phyloP scores from a whole-genome alignment of 1,140 invertebrate species.

The Matsumurasca onukii region DNA sequence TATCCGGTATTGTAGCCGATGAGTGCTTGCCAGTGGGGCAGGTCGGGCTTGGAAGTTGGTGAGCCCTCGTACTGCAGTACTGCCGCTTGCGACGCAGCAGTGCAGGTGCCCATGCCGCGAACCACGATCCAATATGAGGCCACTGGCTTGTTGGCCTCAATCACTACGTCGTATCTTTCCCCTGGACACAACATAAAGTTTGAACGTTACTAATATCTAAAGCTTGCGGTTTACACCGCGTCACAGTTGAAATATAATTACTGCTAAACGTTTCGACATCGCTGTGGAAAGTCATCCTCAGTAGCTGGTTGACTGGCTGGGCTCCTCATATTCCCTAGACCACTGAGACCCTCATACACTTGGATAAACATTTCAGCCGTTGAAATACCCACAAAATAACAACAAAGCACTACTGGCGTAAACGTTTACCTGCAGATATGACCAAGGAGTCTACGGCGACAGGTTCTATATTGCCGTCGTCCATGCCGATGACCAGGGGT shows the following conservation, averaged over 20 bases:
- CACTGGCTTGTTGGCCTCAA: conserved; percentile 47
- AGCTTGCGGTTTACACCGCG: too few species aligned
- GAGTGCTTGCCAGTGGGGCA: conserved; percentile 16
- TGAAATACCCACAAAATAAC: too few species aligned
- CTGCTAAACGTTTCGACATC: too few species aligned
- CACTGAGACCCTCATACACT: too few species aligned
- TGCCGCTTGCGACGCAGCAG: conserved; percentile 50
- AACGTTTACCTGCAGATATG: conserved; percentile 39
- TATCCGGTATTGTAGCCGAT: conserved; percentile 1
- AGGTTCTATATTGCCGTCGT: conserved; percentile 56
- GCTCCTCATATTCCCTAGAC: too few species aligned
- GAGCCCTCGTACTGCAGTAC: conserved; percentile 51
- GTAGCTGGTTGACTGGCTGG: too few species aligned
- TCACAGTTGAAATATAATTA: too few species aligned
- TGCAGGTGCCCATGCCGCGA: conserved; percentile 46
- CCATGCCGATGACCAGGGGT: conserved; percentile 52
- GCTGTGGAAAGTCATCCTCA: too few species aligned
- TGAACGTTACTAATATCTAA: too few species aligned
- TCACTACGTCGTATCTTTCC: conserved; percentile 56
- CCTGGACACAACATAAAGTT: too few species aligned
- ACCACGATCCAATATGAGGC: conserved; percentile 54
- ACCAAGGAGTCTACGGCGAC: conserved; percentile 42
- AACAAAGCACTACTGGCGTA: too few species aligned
- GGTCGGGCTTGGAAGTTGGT: conserved; percentile 24
- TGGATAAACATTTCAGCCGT: too few species aligned